Percentiles rank a stretch among this genome's conserved stretches.
Conservation (phyloP, 2,113 vertebrate genomes). For the Dasyornis broadbenti region DNA sequence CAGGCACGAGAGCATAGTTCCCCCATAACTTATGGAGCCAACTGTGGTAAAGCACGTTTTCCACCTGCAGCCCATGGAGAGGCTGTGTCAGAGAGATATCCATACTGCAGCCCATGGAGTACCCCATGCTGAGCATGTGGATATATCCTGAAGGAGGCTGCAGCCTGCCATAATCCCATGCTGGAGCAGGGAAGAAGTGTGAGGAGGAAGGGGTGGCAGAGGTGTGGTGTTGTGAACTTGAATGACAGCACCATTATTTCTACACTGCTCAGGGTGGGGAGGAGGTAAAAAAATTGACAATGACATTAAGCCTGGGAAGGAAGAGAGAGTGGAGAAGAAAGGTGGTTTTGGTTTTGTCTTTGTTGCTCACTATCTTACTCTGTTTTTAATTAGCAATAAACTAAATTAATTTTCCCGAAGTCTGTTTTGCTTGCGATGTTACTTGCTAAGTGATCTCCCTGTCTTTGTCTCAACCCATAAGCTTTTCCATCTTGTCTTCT, state of each 20-base stretch:
- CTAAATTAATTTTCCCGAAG: neutral
- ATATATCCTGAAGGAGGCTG: neutral
- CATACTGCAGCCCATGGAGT: accelerated
- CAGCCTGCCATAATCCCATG: neutral
- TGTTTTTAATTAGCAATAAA: neutral
- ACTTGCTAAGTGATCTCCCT: neutral
- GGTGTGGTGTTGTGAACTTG: neutral
- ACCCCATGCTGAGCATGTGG: neutral
- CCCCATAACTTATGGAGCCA: neutral
- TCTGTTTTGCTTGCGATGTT: neutral
- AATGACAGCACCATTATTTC: neutral
- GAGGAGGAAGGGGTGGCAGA: neutral
- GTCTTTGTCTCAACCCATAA: neutral
- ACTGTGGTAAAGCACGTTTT: neutral
- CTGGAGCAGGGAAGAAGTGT: neutral
- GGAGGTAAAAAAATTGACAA: neutral
- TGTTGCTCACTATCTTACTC: neutral
- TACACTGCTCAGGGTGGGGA: neutral
- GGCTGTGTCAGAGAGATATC: neutral
- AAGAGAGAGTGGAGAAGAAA: neutral
- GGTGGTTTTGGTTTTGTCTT: neutral
- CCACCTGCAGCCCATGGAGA: neutral
- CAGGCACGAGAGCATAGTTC: neutral
- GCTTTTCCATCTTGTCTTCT: neutral
- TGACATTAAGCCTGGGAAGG: neutral